A percentile compares a stretch with the other conserved stretches of the same genome.
Evolutionary conservation across 2,797 vertebrate genomes (phyloP).

Genomic region (Aplochiton taeniatus): DNA sequence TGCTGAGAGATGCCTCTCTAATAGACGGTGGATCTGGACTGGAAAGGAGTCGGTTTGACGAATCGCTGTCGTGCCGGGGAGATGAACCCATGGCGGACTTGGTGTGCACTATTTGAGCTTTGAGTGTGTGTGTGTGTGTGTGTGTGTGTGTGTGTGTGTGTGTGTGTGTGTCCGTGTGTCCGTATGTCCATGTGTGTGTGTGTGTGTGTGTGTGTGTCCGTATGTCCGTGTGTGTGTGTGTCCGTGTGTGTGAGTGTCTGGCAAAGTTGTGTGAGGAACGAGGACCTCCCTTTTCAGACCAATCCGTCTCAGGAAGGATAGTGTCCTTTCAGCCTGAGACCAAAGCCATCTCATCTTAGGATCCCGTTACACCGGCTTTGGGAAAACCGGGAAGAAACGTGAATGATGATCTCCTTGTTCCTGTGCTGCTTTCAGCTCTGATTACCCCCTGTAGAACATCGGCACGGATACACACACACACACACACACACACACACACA

Average conservation of each 20-base stretch:
- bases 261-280: neutral
- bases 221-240: neutral
- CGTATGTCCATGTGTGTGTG: too few species aligned
- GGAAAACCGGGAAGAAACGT: conserved; percentile 39
- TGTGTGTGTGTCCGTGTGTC: conserved; percentile 20
- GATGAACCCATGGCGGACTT: too few species aligned
- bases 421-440: conserved; percentile 10
- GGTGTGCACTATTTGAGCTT: too few species aligned
- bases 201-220: neutral
- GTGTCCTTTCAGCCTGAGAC: conserved; percentile 32
- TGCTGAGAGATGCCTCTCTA: conserved; percentile 24
- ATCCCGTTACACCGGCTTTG: conserved; percentile 32
- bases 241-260: neutral
- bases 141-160: conserved; percentile 7
- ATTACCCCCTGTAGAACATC: conserved; percentile 25
- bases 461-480: conserved; percentile 16
- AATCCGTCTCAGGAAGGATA: conserved; percentile 24
- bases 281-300: neutral
- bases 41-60: neutral
- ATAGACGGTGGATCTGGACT: conserved; percentile 15
- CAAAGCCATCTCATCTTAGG: conserved; percentile 29
- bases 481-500: conserved; percentile 34
- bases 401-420: conserved; percentile 39
- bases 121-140: too few species aligned
- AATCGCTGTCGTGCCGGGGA: too few species aligned